phyloP scores from a whole-genome alignment of 2,113 vertebrate genomes.

The Semicossyphus pulcher region DNA sequence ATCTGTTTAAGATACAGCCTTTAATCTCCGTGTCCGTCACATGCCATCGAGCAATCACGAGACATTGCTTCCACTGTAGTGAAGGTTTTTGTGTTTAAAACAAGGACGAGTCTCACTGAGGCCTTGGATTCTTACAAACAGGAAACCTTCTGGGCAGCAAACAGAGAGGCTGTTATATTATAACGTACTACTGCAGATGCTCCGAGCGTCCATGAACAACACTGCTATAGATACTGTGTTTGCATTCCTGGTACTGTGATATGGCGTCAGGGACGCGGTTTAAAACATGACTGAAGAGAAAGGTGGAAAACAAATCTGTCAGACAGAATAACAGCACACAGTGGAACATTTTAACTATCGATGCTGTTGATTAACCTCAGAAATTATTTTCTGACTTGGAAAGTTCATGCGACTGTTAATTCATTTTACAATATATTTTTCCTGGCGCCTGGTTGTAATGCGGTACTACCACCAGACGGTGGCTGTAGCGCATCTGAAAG shows the following conservation, averaged over 20 bases:
- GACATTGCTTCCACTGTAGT: constrained; percentile 1
- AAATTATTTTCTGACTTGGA: too few relatives aligned
- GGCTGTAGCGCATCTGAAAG: too few relatives aligned
- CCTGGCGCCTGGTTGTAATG: too few relatives aligned
- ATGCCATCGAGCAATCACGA: constrained; percentile 17
- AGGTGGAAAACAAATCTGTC: too few relatives aligned
- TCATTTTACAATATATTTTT: too few relatives aligned
- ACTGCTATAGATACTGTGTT: not conserved
- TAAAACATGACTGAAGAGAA: too few relatives aligned
- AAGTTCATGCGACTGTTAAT: too few relatives aligned
- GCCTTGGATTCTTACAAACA: constrained; percentile 14
- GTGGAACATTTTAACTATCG: too few relatives aligned
- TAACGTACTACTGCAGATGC: constrained; percentile 5
- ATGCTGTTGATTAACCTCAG: too few relatives aligned
- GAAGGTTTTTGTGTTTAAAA: constrained; percentile 39
- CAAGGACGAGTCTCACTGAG: constrained; percentile 37
- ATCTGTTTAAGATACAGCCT: constrained; percentile 52
- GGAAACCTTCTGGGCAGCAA: constrained; percentile 21
- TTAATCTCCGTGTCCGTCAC: constrained; percentile 55
- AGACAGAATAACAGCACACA: too few relatives aligned
- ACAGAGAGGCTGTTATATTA: constrained; percentile 33
- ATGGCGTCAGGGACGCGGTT: not conserved
- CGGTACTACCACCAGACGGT: too few relatives aligned
- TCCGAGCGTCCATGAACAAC: not conserved
- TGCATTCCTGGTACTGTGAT: not conserved